phyloP scores from a whole-genome alignment of 2,113 vertebrate species.

The Donacobius atricapilla region DNA sequence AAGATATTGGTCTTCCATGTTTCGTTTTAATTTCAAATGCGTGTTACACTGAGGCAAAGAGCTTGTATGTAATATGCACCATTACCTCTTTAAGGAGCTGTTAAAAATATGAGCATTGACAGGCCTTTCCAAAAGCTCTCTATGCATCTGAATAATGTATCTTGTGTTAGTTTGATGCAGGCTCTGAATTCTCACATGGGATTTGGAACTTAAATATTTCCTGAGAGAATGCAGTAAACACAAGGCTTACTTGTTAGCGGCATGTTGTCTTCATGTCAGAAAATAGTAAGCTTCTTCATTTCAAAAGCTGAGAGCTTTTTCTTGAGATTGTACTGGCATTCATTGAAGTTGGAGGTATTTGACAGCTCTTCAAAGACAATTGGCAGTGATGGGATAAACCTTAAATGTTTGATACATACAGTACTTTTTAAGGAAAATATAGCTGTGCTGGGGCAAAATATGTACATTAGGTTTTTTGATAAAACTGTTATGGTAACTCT shows the following conservation, averaged over 20 bases:
- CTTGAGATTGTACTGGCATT: neutral
- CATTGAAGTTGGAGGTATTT: neutral
- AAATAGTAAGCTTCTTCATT: conserved; percentile 14
- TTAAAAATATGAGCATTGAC: conserved; percentile 40
- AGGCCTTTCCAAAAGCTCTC: conserved; percentile 31
- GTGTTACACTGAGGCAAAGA: conserved; percentile 43
- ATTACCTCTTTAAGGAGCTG: conserved; percentile 75
- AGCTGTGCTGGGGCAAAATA: conserved; percentile 45
- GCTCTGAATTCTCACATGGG: neutral
- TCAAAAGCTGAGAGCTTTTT: conserved; percentile 32
- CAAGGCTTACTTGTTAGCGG: neutral
- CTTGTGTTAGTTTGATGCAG: conserved; percentile 38
- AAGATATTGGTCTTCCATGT: conserved; percentile 74
- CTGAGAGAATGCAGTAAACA: conserved; percentile 44
- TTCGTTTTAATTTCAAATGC: conserved; percentile 63
- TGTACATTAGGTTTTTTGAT: conserved; percentile 70
- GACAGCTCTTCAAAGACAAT: conserved; percentile 73
- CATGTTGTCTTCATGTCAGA: conserved; percentile 5
- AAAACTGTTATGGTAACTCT: conserved; percentile 64
- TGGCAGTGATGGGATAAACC: conserved; percentile 37
- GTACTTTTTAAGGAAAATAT: conserved; percentile 68
- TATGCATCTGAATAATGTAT: neutral
- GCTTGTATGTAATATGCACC: conserved; percentile 28
- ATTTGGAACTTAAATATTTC: conserved; percentile 36
- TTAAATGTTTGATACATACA: conserved; percentile 71